These are phyloP conservation scores for Hydra vulgaris DNA, from an alignment of 30 jellyfish, hydroid and myxozoan genomes.

Conservation along the genomic window DNA sequence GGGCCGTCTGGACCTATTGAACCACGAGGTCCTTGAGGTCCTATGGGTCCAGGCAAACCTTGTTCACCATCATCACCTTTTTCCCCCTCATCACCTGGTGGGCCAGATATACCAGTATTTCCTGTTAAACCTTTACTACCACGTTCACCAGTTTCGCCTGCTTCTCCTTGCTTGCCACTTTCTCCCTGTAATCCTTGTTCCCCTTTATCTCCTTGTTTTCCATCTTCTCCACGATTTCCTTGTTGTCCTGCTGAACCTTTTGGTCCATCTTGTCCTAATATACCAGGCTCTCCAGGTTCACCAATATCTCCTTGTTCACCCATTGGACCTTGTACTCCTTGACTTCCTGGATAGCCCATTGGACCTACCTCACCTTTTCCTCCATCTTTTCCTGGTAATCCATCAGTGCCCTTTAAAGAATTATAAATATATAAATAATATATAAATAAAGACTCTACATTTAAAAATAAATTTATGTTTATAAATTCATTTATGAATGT, in stretches of 20 bases:
- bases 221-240: slow-evolving; percentile 40
- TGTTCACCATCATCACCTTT: slow-evolving; percentile 44
- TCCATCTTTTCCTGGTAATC: slow-evolving; percentile 25
- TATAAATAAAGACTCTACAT: no score
- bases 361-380: slow-evolving; percentile 26
- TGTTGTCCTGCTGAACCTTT: slow-evolving; percentile 24
- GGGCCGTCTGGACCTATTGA: slow-evolving; percentile 87
- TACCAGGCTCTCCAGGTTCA: slow-evolving; percentile 31
- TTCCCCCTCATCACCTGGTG: slow-evolving; percentile 56
- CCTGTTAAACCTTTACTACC: slow-evolving; percentile 28
- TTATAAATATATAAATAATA: background rate
- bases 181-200: slow-evolving; percentile 67
- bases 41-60: slow-evolving; percentile 24
- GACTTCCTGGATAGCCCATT: slow-evolving; percentile 81
- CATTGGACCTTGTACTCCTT: slow-evolving; percentile 69
- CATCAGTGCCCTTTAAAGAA: slow-evolving; percentile 20
- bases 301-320: slow-evolving; percentile 50
- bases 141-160: slow-evolving; percentile 29
- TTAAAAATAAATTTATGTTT: no score
- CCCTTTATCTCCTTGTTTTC: slow-evolving; percentile 82
- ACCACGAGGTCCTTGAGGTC: slow-evolving; percentile 58
- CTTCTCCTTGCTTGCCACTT: slow-evolving; percentile 67
- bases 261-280: slow-evolving; percentile 66
- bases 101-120: slow-evolving; percentile 34
- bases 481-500: no score